Percentiles rank a stretch among this genome's conserved stretches.
These are phyloP conservation scores for Scartelaos histophorus DNA, from an alignment of 2,113 vertebrate species.

Conservation along the genomic window DNA sequence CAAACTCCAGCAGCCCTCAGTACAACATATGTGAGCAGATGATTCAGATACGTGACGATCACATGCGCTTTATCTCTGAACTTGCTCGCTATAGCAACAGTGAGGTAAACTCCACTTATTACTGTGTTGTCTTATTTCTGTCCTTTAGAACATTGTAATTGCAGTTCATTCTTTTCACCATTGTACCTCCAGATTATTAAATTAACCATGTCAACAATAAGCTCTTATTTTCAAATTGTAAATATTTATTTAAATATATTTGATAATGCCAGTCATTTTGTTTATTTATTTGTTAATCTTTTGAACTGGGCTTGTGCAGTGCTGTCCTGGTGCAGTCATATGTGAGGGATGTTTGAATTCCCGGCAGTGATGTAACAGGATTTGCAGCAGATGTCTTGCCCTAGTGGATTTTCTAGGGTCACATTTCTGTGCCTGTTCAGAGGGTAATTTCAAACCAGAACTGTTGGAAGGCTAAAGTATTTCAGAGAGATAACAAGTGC, in stretches of 20 bases:
- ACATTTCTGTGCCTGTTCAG: slow-evolving; percentile 6
- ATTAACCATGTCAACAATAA: background rate
- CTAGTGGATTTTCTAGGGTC: slow-evolving; percentile 18
- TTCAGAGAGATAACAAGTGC: slow-evolving; percentile 1
- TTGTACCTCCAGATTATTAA: background rate
- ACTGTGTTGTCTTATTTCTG: background rate
- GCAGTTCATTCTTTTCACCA: background rate
- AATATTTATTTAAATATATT: background rate
- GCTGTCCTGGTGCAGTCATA: background rate
- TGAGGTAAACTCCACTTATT: slow-evolving; percentile 76
- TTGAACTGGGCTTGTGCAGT: background rate
- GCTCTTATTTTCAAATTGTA: too few relatives aligned
- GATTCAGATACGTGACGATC: slow-evolving; percentile 97
- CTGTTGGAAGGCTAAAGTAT: background rate
- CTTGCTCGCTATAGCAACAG: slow-evolving; percentile 97
- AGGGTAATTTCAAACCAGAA: slow-evolving; percentile 25
- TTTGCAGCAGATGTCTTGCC: slow-evolving; percentile 40
- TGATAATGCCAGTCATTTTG: background rate
- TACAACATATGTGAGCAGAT: slow-evolving; percentile 99
- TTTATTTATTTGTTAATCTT: background rate
- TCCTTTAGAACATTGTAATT: background rate
- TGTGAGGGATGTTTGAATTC: slow-evolving; percentile 15
- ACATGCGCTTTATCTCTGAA: slow-evolving; percentile 99
- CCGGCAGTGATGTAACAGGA: slow-evolving; percentile 28
- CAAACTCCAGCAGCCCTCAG: slow-evolving; percentile 93